These are phyloP conservation scores for Aplysina aerophoba DNA, from an alignment of 37 sponge, comb jelly and placozoan species.

Conservation along the genomic window DNA sequence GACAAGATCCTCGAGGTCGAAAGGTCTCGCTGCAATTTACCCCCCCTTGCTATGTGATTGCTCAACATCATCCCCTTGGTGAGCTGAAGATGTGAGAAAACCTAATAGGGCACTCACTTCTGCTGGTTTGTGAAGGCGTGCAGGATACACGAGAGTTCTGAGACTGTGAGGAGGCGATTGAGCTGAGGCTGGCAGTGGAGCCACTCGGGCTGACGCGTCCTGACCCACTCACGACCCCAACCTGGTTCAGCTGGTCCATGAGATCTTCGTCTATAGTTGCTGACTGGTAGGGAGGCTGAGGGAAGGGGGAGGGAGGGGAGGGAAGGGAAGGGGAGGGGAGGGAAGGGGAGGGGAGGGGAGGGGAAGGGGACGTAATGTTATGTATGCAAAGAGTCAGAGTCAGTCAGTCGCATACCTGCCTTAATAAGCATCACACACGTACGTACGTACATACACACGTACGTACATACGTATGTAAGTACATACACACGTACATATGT, in stretches of 20 bases:
- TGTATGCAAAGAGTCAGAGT: not conserved
- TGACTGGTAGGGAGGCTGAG: not conserved
- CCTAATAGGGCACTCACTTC: not conserved
- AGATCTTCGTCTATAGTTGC: constrained; percentile 8
- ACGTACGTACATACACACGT: not conserved
- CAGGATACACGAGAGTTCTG: not conserved
- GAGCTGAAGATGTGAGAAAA: too few relatives aligned
- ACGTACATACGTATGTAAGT: not conserved
- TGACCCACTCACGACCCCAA: not conserved
- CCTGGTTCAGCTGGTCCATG: constrained; percentile 27
- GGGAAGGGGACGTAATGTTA: not conserved
- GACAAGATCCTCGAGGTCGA: too few relatives aligned
- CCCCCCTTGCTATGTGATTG: too few relatives aligned
- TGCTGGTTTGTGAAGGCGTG: constrained; percentile 10
- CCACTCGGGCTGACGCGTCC: constrained; percentile 15
- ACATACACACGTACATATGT: not conserved
- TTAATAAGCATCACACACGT: not conserved
- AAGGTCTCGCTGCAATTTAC: too few relatives aligned
- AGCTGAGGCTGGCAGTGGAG: constrained; percentile 19
- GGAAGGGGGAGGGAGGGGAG: not conserved
- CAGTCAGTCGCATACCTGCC: not conserved
- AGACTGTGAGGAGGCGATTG: constrained; percentile 13
- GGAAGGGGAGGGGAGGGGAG: not conserved
- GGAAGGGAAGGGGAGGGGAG: not conserved
- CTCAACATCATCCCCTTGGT: too few relatives aligned